Evolutionary conservation across 2,113 vertebrate species (phyloP), one percentile per base, ranked within the genome.

Genomic region (Dendropsophus ebraccatus): DNA sequence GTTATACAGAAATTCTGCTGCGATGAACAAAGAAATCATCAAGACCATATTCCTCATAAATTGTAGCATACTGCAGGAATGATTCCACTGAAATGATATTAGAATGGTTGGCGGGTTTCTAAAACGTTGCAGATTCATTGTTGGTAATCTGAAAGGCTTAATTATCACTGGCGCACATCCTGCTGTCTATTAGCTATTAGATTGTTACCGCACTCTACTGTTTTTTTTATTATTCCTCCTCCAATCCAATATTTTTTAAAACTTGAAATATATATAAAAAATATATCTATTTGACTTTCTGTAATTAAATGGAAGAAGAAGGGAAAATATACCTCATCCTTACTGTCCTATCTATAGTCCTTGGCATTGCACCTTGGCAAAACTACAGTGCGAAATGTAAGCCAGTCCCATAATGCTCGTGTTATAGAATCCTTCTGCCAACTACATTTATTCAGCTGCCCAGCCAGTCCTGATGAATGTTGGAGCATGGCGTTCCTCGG

Each of bases 11-110:
- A 72, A 72, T 72, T 35, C 30, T 54, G 21, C 67, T 70, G 25
- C 56, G 47, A 54, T 82, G 47, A 49, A 67, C 10, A 21, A 37
- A 70, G 30, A 56, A 70, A 72, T 72, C 50, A 72, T 72, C 65
- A 72, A 70, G 47, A 72, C 60, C 81, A 52, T 52, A 54, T 72
- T 82, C 81, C 49, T 32, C 41, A n/a, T 81, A 81, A 81, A 81
- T 81, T 81, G 60, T 37, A 47, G 50, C 45, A 67, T 81, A 60
- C 79, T 56, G 60, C 70, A 65, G 81, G 81, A 72, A 82, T 65
- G 72, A 70, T 82, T 82, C 54, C 49, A 67, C 28, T 19, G 21
- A 72, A 82, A 72, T 72, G 30, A 72, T 82, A 77, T 65, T 65
- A 77, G 54, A 84, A 76, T 75, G 30, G 13, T 74, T 84, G 70